phyloP scores from a whole-genome alignment of 2,113 vertebrate species.

The Parus major region DNA sequence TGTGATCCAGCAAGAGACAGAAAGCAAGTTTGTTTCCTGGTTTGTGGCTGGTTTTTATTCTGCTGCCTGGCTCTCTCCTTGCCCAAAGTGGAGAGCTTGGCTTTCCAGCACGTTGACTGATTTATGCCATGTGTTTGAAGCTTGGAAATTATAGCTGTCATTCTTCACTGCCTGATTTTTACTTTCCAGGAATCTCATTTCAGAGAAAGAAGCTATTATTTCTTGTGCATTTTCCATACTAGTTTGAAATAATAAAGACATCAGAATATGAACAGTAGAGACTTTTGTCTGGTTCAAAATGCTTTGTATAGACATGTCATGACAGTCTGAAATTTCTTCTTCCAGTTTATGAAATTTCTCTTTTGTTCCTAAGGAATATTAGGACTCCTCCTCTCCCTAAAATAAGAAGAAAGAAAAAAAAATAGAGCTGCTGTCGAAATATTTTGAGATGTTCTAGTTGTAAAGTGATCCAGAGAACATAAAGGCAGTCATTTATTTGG shows the following conservation, averaged over 20 bases:
- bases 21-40: background rate
- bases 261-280: background rate
- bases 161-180: background rate
- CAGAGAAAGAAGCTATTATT: background rate
- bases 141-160: background rate
- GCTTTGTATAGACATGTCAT: background rate
- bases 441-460: background rate
- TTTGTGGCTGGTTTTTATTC: background rate
- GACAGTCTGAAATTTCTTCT: background rate
- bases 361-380: background rate
- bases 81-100: background rate
- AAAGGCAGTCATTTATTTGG: background rate
- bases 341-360: background rate
- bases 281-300: background rate
- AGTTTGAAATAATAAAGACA: background rate
- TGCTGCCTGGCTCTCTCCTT: background rate
- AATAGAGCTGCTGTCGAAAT: accelerated
- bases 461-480: background rate
- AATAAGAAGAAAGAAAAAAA: background rate
- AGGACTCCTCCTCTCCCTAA: background rate
- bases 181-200: background rate
- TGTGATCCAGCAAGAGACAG: background rate
- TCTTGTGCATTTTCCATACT: background rate
- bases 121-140: background rate
- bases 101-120: background rate